Evolutionary conservation across 1,140 invertebrate species (phyloP), one percentile per base, ranked within the genome.

Genomic region (Euschistus heros): DNA sequence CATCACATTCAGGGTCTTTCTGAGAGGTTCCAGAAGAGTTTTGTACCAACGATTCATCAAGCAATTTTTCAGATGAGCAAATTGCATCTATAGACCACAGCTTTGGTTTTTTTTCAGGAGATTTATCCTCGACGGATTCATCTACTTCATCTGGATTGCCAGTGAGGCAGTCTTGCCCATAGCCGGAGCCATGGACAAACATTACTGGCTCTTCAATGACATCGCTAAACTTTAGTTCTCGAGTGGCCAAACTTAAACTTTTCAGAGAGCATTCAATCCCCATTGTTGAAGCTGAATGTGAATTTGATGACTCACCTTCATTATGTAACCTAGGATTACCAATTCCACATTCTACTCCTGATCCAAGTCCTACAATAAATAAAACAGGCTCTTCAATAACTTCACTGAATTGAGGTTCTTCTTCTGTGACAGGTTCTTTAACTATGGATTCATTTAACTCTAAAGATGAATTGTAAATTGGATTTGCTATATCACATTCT

Each of bases 321-420:
- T 37, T 6, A 37, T 37, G 10, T 37, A 10, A 13, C 33, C 71
- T 76, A 14, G 80, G 79, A 74, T 86, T 87, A 2, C 85, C 86
- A 14, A 83, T 84, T 26, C 83, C 77, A 72, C 84, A 88, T n/a
- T 85, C 83, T 24, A 73, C 76, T n/a, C 88, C 88, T 50, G 78
- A 79, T 65, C 88, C 88, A 71, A 85, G 82, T 2, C 88, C 89
- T 69, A 79, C 80, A 70, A 89, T 79, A 72, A 81, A 81, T 78
- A 88, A 81, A 0, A 87, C 77, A 7, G 84, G 83, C 73, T 89
- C 87, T 72, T 83, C 82, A 59, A 90, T 84, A 66, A 80, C 82
- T 72, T 89, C 86, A 30, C 84, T 81, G 65, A 86, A 77, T 63
- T 80, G 79, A 10, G 54, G 60, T 61, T 72, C 68, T 65, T 66